Evolutionary conservation across 2,113 vertebrate species (phyloP).

Genomic region (human (Homo sapiens)): DNA sequence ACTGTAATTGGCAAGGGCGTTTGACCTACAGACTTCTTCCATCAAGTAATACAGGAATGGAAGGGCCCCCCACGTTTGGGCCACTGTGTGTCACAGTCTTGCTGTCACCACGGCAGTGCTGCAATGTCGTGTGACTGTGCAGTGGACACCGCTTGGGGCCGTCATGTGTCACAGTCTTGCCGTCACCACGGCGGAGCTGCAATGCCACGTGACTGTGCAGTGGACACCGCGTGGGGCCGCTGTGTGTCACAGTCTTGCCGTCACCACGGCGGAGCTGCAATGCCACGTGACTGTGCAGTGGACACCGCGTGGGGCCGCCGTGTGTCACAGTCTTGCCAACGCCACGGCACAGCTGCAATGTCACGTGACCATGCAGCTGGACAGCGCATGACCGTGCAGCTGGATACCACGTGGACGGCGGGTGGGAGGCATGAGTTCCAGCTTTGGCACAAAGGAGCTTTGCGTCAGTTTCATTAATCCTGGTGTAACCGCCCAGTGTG

Average conservation of each 20-base stretch:
- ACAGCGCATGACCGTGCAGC: not conserved
- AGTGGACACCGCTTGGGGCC: no score
- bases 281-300: not conserved
- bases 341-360: no score
- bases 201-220: no score
- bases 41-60: not conserved
- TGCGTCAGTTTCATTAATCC: not conserved
- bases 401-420: not conserved
- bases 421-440: not conserved
- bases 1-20: not conserved
- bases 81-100: not conserved
- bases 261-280: no score
- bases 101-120: no score
- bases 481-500: no score
- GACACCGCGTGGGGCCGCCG: no score
- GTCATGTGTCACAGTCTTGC: not conserved
- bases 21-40: not conserved
- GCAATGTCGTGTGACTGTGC: no score
- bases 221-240: not conserved
- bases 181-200: no score
- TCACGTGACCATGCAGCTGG: no score
- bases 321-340: no score
- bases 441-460: not conserved
- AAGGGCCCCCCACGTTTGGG: not conserved
- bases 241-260: not conserved